Base-by-base conservation (phyloP, 2,888 invertebrate genomes). In the Caenorhabditis wallacei region DNA sequence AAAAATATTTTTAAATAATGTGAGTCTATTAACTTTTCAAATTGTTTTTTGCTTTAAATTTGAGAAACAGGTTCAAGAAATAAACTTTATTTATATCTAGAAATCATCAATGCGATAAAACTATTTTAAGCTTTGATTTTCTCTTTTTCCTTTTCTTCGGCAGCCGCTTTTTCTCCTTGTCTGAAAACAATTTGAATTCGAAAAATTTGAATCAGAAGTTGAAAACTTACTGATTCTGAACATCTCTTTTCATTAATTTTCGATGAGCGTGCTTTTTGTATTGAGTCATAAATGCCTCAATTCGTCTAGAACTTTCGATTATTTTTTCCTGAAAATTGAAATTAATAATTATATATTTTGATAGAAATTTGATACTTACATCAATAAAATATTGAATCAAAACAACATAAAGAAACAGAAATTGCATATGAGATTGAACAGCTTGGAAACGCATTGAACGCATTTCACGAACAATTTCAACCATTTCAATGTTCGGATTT, bases 391-490 rank as follows among this genome's bases (percentile, higher is more conserved):
- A 78, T 30, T 87, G 80, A 54, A 87, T 76, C 7, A 87, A 74
- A 5, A 71, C 71, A 1, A 84, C 76, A 51, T 87, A 84, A 4
- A 87, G 80, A 72, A 85, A 85, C 20, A 87, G 48, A 64, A 82
- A 87, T 63, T 87, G 87, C 56, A 86, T 69, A 53, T 84, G 84
- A 18, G 83, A 81, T 46, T 86, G 86, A 18, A 86, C 75, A 2
- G 86, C 75, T 53, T 84, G 84, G 54, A 74, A 84, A 18, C 84
- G 66, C 75, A 79, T 72, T n/a, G 20, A 54, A 20, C 86, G 66
- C 84, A 86, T 81, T 37, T 86, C 86, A n/a, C 80, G 80, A 4
- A 84, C 82, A 51, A 84, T 66, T 8, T 86, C 84, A 18, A 75
- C 22, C 80, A 86, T 66, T 10, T 81, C 84, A 26, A 84, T 69